Base-by-base conservation (phyloP, 2,888 invertebrate species). In the Zygothrica quintamaculata region DNA sequence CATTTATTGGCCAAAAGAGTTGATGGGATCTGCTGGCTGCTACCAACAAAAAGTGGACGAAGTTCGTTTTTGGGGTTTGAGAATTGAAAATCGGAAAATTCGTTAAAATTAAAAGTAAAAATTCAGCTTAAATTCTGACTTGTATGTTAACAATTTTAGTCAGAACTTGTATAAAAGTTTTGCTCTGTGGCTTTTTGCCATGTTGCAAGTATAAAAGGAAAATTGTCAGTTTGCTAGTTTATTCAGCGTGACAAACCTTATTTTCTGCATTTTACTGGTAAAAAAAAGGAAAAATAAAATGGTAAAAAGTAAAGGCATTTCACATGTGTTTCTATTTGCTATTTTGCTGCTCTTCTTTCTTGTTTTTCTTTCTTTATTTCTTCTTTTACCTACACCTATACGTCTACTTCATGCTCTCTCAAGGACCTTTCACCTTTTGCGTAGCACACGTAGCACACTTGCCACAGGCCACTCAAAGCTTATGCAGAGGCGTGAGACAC, bases 401-500 rank as follows among this genome's bases (percentile, higher is more conserved):
- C 15, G 37, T 31, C 37, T 16, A 5, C 34, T 40, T 34, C 39
- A 44, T 43, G 37, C 40, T 50, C 40, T n/a, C n/a, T 53, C 36
- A 22, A 70, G 81, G 37, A 81, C 53, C 59, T 77, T 81, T 77
- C 43, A 70, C 70, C 74, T 70, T 44, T 36, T 50, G 44, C 43
- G 29, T 29, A 56, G 57, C 44, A 37, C 36, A 36, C 58, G 25
- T 65, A 57, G 43, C 71, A n/a, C n/a, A 53, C 50, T 58, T 65
- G 69, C 77, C 78, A 52, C 51, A 58, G 71, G 71, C 60, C 77
- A 64, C 59, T 77, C 64, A 70, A 60, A 70, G 70, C 60, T 48
- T 51, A 42, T 31, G 12, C 39, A 29, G 18, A 74, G 48, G 61
- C 53, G 18, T 3, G 18, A 2, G 18, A 22, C 18, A 22, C 18